A percentile compares a stretch with the other conserved stretches of the same genome.
These are phyloP conservation scores for Nesoenas mayeri DNA, from an alignment of 2,113 vertebrate genomes.

Conservation along the genomic window DNA sequence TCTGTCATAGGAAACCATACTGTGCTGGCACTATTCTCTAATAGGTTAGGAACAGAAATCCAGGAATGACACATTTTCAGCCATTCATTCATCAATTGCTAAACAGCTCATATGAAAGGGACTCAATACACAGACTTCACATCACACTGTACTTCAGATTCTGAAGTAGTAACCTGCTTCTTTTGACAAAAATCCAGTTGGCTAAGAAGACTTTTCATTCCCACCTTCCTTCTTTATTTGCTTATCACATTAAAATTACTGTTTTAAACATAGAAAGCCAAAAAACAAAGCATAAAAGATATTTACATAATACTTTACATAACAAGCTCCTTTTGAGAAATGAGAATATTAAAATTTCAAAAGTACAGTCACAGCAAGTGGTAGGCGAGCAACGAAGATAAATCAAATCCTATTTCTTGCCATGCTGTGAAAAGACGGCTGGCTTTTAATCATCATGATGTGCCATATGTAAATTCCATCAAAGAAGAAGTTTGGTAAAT, in stretches of 20 bases:
- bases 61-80: not conserved
- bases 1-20: not conserved
- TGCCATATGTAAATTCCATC: conserved; percentile 81
- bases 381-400: conserved; percentile 75
- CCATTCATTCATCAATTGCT: not conserved
- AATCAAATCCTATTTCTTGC: conserved; percentile 81
- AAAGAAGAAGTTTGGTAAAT: conserved; percentile 79
- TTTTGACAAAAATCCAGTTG: not conserved
- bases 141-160: not conserved
- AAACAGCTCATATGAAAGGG: not conserved
- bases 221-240: conserved; percentile 19
- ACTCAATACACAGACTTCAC: not conserved
- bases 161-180: not conserved
- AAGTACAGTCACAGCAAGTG: conserved; percentile 79
- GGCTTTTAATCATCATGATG: conserved; percentile 81
- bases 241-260: conserved; percentile 13
- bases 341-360: conserved; percentile 81
- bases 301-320: conserved; percentile 77
- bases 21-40: not conserved
- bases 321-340: conserved; percentile 76
- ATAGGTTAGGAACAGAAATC: not conserved
- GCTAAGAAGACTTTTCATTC: not conserved
- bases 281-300: conserved; percentile 62
- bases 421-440: conserved; percentile 78
- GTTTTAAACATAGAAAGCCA: conserved; percentile 24